phyloP scores from a whole-genome alignment of 2,888 invertebrate genomes.

The Apamea sordens region DNA sequence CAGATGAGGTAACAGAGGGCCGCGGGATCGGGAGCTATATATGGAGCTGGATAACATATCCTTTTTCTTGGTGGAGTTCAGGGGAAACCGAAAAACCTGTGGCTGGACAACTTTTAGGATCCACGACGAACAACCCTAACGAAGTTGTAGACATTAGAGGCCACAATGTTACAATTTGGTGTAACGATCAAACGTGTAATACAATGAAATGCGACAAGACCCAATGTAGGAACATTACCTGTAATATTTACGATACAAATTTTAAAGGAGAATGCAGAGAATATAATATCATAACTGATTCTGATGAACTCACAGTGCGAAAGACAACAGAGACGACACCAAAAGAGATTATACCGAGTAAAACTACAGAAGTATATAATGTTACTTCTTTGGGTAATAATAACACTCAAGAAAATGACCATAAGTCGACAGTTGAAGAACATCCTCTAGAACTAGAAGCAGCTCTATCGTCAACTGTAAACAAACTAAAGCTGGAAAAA shows the following conservation, averaged over 20 bases:
- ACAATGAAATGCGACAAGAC: constrained; percentile 83
- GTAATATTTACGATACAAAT: constrained; percentile 87
- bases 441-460: constrained; percentile 81
- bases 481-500: constrained; percentile 52
- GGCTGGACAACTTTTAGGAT: constrained; percentile 71
- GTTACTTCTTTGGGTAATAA: constrained; percentile 40
- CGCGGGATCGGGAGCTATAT: constrained; percentile 83
- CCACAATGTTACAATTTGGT: constrained; percentile 85
- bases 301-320: constrained; percentile 69
- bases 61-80: constrained; percentile 85
- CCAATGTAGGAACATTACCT: constrained; percentile 83
- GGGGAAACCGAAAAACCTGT: constrained; percentile 70
- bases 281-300: constrained; percentile 76
- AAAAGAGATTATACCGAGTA: constrained; percentile 11
- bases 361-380: constrained; percentile 25
- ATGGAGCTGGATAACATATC: constrained; percentile 88
- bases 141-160: constrained; percentile 78
- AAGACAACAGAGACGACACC: constrained; percentile 58
- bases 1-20: constrained; percentile 81
- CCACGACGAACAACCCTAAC: constrained; percentile 70
- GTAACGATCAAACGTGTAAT: constrained; percentile 88
- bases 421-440: constrained; percentile 69
- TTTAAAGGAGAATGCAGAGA: constrained; percentile 85
- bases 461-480: constrained; percentile 81
- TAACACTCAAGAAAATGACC: constrained; percentile 58